Percentiles rank a stretch among this genome's conserved stretches.
Conservation (phyloP, 1,140 invertebrate species). For the Drosophila mayri region DNA sequence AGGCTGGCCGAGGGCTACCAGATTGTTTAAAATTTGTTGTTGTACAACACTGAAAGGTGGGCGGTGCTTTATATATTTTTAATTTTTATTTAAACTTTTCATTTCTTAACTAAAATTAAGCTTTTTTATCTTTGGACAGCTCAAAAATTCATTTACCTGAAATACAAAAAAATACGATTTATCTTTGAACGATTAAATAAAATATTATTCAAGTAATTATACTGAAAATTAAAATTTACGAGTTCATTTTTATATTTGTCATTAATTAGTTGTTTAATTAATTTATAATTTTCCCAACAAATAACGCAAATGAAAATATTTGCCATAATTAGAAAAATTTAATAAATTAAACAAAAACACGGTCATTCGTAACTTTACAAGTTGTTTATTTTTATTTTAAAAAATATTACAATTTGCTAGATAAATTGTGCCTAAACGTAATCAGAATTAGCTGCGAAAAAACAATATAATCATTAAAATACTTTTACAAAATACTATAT, state of each 20-base stretch:
- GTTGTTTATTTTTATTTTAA: constrained; percentile 64
- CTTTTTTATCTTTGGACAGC: background rate
- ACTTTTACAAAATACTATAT: constrained; percentile 79
- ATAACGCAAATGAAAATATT: no score
- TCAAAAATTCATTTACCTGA: no score
- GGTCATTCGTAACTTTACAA: constrained; percentile 64
- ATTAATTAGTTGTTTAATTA: background rate
- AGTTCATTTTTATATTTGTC: no score
- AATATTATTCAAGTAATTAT: background rate
- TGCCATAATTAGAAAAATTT: no score
- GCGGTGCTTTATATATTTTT: background rate
- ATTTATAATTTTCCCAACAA: background rate
- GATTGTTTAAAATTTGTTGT: background rate
- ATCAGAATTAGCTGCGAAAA: constrained; percentile 62
- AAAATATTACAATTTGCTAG: constrained; percentile 81
- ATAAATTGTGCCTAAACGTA: constrained; percentile 77
- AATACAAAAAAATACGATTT: no score
- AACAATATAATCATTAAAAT: constrained; percentile 72
- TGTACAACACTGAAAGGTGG: background rate
- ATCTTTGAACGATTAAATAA: background rate
- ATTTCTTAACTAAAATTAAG: no score
- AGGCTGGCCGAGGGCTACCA: constrained; percentile 30
- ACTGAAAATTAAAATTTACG: background rate
- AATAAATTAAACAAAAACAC: background rate
- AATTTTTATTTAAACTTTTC: constrained; percentile 1